A percentile compares a stretch with the other conserved stretches of the same genome.
phyloP scores from a whole-genome alignment of 2,797 vertebrate species.

The Crenuchus spilurus region DNA sequence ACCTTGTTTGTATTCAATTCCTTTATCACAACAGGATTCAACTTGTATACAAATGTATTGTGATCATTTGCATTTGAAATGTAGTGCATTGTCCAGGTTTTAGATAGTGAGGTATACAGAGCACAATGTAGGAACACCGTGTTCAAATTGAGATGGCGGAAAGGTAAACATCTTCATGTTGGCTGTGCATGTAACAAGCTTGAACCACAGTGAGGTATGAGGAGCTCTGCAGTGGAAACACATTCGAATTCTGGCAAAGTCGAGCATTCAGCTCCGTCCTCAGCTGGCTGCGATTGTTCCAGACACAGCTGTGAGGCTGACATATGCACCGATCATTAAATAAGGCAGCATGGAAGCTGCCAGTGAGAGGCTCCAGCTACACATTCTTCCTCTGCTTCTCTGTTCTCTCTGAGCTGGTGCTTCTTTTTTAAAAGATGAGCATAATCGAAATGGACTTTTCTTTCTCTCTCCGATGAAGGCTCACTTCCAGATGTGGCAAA shows the following conservation, averaged over 20 bases:
- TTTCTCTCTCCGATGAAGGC: slow-evolving; percentile 48
- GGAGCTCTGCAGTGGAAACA: slow-evolving; percentile 46
- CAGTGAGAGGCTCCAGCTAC: slow-evolving; percentile 65
- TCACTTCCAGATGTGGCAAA: slow-evolving; percentile 26
- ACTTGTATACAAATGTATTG: no score
- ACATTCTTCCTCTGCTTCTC: slow-evolving; percentile 57
- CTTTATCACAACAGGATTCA: no score
- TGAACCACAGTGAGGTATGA: background rate
- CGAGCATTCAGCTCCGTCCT: slow-evolving; percentile 58
- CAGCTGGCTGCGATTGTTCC: slow-evolving; percentile 68
- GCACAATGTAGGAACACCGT: background rate
- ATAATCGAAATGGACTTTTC: slow-evolving; percentile 58
- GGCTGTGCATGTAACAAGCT: background rate
- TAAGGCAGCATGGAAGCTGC: slow-evolving; percentile 66
- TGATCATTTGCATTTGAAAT: no score
- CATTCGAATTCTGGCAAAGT: slow-evolving; percentile 55
- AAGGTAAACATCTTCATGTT: background rate
- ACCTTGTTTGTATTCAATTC: no score
- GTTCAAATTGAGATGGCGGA: background rate
- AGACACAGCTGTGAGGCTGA: slow-evolving; percentile 67
- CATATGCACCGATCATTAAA: slow-evolving; percentile 75
- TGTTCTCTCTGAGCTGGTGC: slow-evolving; percentile 38
- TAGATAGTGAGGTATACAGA: no score
- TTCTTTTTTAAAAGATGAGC: slow-evolving; percentile 57
- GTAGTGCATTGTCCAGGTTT: no score